These are phyloP conservation scores for Arenaria interpres DNA, from an alignment of 2,113 vertebrate genomes.

Conservation along the genomic window DNA sequence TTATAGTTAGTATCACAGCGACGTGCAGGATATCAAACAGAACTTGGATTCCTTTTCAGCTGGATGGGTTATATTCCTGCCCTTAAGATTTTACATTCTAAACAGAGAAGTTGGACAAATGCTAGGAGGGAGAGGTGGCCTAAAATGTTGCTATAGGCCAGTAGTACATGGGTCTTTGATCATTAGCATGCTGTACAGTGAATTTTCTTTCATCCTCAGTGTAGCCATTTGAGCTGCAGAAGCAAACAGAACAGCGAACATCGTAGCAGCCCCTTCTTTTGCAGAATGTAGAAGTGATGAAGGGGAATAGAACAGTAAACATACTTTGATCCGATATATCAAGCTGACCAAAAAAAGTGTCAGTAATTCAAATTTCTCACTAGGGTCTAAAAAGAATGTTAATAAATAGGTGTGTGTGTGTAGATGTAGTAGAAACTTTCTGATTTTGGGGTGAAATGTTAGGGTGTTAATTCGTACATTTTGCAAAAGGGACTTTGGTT, in stretches of 20 bases:
- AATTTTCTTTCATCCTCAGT: not conserved
- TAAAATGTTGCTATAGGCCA: not conserved
- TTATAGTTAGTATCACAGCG: not conserved
- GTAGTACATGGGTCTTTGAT: not conserved
- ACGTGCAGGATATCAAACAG: not conserved
- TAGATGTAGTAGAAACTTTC: not conserved
- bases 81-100: not conserved
- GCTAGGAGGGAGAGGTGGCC: not conserved
- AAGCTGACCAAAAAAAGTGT: not conserved
- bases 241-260: not conserved
- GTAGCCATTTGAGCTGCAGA: not conserved
- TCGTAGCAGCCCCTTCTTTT: not conserved
- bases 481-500: constrained; percentile 18
- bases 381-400: not conserved
- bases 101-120: not conserved
- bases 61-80: not conserved
- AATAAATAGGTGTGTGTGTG: not conserved
- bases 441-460: not conserved
- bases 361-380: not conserved
- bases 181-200: not conserved
- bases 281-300: not conserved
- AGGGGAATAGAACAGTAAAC: not conserved
- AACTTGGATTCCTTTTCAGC: not conserved
- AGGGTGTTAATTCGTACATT: not conserved
- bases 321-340: not conserved